phyloP scores from a whole-genome alignment of 2,113 vertebrate species.

The Oncorhynchus tshawytscha region DNA sequence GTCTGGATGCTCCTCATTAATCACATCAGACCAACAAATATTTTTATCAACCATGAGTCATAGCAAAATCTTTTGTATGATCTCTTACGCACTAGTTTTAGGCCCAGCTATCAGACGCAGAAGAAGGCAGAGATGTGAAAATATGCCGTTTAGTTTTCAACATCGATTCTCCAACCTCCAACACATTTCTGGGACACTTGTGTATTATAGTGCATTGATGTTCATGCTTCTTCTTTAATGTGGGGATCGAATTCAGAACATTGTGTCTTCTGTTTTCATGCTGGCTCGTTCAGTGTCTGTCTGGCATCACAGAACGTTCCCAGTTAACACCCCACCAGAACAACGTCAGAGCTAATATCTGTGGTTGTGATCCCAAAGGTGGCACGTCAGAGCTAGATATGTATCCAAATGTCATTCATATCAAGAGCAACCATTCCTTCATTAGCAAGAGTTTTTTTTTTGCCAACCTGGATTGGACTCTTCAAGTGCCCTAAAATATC shows the following conservation, averaged over 20 bases:
- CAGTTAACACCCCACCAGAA: neutral
- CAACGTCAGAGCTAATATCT: neutral
- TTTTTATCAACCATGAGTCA: no score
- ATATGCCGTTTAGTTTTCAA: neutral
- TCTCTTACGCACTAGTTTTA: neutral
- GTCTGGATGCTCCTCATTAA: no score
- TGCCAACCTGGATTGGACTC: no score
- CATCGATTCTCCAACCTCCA: no score
- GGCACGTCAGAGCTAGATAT: no score
- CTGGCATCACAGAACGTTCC: neutral
- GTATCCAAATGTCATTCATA: no score
- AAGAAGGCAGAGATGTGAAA: neutral
- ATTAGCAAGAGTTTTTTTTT: no score
- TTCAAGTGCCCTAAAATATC: no score
- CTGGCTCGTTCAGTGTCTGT: neutral
- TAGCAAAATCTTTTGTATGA: no score
- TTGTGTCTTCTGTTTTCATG: no score
- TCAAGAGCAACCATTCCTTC: no score
- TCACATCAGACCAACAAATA: no score
- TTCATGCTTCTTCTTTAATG: constrained; percentile 1
- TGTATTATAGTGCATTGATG: neutral
- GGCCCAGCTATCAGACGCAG: neutral
- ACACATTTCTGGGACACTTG: neutral
- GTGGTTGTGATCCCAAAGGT: neutral
- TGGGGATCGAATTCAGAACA: neutral